A percentile compares a stretch with the other conserved stretches of the same genome.
These are phyloP conservation scores for Spea hammondii DNA, from an alignment of 2,797 vertebrate genomes.

Conservation along the genomic window DNA sequence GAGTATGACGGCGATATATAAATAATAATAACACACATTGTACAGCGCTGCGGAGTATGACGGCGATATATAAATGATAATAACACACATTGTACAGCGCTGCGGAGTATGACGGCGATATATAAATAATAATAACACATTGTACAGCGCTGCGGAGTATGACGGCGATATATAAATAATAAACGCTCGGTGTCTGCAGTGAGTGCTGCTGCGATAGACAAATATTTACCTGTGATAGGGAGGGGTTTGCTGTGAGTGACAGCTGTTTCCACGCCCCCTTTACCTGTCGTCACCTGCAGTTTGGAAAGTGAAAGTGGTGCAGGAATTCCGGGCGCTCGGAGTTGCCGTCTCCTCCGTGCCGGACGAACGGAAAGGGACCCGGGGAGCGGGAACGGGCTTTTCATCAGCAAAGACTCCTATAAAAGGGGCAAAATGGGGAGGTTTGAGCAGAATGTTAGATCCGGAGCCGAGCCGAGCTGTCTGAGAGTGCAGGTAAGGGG, in stretches of 20 bases:
- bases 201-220: background rate
- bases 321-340: background rate
- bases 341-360: background rate
- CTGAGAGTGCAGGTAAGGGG: conserved; percentile 4
- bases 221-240: background rate
- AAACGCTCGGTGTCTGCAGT: background rate
- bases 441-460: background rate
- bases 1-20: too few relatives aligned
- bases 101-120: background rate
- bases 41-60: too few relatives aligned
- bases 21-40: too few relatives aligned
- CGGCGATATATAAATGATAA: too few relatives aligned
- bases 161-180: background rate
- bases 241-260: background rate
- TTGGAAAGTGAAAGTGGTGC: conserved; percentile 12
- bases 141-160: background rate
- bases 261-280: background rate
- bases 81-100: background rate
- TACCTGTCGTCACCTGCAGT: background rate
- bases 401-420: background rate
- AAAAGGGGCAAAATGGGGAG: conserved; percentile 12
- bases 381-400: background rate
- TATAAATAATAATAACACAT: background rate
- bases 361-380: background rate
- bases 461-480: background rate